Conservation (phyloP, 2,888 invertebrate genomes). For the Timema cristinae region DNA sequence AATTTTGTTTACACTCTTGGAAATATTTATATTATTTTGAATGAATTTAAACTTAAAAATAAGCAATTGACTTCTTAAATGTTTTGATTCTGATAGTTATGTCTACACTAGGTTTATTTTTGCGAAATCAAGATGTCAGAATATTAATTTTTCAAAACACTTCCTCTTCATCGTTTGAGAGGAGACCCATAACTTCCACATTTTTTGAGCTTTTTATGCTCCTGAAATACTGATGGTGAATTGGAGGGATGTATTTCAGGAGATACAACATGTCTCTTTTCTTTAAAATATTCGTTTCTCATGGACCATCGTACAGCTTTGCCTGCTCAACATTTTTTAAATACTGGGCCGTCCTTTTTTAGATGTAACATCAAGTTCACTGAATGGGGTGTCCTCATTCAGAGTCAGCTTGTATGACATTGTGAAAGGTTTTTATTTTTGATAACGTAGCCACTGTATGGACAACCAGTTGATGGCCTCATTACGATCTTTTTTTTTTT, state of each 20-base stretch:
- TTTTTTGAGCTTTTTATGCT: background rate
- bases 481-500: background rate
- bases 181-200: background rate
- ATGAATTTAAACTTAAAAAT: too few species aligned
- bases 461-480: background rate
- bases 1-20: too few species aligned
- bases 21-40: too few species aligned
- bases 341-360: background rate
- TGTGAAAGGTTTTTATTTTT: background rate
- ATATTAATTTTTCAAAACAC: too few species aligned
- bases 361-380: background rate
- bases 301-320: too few species aligned
- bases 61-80: too few species aligned
- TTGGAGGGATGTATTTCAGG: conserved; percentile 6
- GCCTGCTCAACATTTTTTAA: background rate
- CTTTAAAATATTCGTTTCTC: too few species aligned
- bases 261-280: background rate
- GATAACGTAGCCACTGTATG: conserved; percentile 6
- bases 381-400: background rate
- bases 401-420: background rate
- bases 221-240: background rate
- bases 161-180: background rate
- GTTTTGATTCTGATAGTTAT: too few species aligned
- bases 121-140: too few species aligned
- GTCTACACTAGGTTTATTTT: too few species aligned